phyloP scores from a whole-genome alignment of 2,797 vertebrate genomes.

The Echeneis naucrates region DNA sequence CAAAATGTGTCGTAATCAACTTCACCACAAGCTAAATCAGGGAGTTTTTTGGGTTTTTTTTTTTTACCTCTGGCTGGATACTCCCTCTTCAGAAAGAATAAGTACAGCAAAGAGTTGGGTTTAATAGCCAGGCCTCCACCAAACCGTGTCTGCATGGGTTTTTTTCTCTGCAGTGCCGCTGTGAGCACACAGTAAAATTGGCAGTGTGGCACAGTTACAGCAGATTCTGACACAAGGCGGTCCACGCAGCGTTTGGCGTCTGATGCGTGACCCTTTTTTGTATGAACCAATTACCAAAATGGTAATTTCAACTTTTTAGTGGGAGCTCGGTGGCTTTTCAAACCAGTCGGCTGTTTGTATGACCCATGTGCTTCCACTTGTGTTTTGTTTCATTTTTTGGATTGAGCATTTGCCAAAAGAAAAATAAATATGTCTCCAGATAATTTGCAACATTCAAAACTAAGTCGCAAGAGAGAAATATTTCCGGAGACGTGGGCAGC shows the following conservation, averaged over 20 bases:
- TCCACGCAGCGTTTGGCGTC: too few relatives aligned
- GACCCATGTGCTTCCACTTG: constrained; percentile 15
- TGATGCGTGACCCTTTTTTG: constrained; percentile 46
- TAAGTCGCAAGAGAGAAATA: constrained; percentile 28
- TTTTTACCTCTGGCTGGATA: constrained; percentile 55
- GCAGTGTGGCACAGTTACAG: constrained; percentile 47
- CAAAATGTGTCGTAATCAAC: constrained; percentile 37
- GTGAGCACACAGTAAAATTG: constrained; percentile 33
- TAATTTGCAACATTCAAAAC: constrained; percentile 59
- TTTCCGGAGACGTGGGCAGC: constrained; percentile 42
- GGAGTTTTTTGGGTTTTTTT: too few relatives aligned
- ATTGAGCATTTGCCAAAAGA: constrained; percentile 31
- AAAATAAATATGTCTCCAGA: constrained; percentile 15
- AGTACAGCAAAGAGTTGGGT: constrained; percentile 47
- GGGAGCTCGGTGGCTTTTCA: constrained; percentile 34
- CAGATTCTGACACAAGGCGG: constrained; percentile 36
- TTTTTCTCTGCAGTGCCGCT: constrained; percentile 44
- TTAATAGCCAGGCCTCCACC: constrained; percentile 62
- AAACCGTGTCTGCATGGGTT: constrained; percentile 67
- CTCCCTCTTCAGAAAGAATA: constrained; percentile 53
- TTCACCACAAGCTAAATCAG: constrained; percentile 50
- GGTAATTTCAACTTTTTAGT: constrained; percentile 56
- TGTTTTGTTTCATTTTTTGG: constrained; percentile 31
- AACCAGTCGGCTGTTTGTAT: constrained; percentile 2
- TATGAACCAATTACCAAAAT: constrained; percentile 57